Percentiles rank a stretch among this genome's conserved stretches.
Evolutionary conservation across 2,888 invertebrate species (phyloP).

Genomic region (Orthonychiurus folsomi): DNA sequence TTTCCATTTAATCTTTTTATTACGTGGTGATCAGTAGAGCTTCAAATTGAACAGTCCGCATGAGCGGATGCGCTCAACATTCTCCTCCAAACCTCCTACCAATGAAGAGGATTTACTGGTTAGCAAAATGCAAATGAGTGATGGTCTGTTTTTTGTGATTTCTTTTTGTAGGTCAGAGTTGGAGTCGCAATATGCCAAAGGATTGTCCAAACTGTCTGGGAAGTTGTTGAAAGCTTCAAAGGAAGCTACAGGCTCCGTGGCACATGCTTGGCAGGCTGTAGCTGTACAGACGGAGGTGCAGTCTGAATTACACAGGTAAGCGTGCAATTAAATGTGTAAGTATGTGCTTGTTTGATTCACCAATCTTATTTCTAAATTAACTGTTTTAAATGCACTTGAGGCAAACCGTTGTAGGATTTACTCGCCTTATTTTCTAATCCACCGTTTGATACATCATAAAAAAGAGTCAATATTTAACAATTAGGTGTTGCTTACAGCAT

Average conservation of each 20-base stretch:
- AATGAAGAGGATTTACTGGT: neutral
- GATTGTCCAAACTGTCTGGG: slow-evolving; percentile 71
- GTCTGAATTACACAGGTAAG: slow-evolving; percentile 74
- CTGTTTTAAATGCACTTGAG: too few relatives aligned
- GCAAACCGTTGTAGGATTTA: neutral
- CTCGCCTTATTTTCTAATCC: neutral
- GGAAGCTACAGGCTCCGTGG: slow-evolving; percentile 55
- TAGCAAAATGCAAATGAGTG: neutral
- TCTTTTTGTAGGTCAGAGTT: slow-evolving; percentile 65
- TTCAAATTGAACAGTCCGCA: neutral
- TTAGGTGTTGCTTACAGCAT: neutral
- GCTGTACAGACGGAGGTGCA: slow-evolving; percentile 86
- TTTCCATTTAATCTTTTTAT: too few relatives aligned
- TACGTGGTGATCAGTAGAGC: neutral
- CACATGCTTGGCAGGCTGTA: slow-evolving; percentile 84
- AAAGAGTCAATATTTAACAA: too few relatives aligned
- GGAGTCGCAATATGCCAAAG: slow-evolving; percentile 83
- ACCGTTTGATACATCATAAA: neutral
- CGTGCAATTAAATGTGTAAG: neutral
- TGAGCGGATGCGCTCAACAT: neutral
- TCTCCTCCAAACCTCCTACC: neutral
- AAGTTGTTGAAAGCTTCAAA: slow-evolving; percentile 69
- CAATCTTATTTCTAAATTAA: neutral
- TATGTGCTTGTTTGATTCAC: neutral
- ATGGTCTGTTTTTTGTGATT: slow-evolving; percentile 11